phyloP scores from a whole-genome alignment of 37 sponge, comb jelly and placozoan species.

The Axinella damicornis region DNA sequence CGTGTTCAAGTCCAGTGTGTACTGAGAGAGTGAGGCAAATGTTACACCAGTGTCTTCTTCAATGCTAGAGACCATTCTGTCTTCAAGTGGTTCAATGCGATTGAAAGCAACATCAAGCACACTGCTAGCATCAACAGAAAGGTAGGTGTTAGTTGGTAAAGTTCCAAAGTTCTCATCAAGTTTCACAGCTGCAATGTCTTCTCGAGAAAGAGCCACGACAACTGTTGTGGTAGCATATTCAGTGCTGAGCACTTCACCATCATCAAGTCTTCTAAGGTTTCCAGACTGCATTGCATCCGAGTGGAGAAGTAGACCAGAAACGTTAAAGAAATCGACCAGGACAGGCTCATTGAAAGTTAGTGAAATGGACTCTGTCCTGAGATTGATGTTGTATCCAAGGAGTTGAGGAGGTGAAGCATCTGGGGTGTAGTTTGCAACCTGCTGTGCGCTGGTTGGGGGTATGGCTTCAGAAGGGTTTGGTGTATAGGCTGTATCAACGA shows the following conservation, averaged over 20 bases:
- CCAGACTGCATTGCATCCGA: conserved; percentile 47
- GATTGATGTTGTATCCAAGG: conserved; percentile 57
- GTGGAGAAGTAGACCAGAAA: conserved; percentile 61
- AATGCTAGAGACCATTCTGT: conserved; percentile 4
- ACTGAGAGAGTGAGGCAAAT: conserved; percentile 50
- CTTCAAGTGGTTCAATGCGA: conserved; percentile 19
- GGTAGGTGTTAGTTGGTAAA: conserved; percentile 62
- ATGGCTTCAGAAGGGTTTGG: conserved; percentile 66
- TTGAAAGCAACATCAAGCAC: conserved; percentile 61
- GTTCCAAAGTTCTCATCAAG: conserved; percentile 75
- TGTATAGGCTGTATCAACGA: conserved; percentile 71
- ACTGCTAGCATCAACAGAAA: conserved; percentile 56
- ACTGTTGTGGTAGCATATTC: conserved; percentile 39
- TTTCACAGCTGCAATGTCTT: conserved; percentile 80
- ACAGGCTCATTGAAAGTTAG: conserved; percentile 92
- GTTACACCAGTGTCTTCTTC: conserved; percentile 37
- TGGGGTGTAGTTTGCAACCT: conserved; percentile 69
- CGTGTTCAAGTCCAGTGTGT: conserved; percentile 77
- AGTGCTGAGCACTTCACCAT: conserved; percentile 51
- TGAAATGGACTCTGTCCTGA: conserved; percentile 48
- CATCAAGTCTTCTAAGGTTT: conserved; percentile 30
- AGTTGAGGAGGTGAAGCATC: conserved; percentile 76
- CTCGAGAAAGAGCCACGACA: conserved; percentile 45
- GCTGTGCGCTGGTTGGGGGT: conserved; percentile 34
- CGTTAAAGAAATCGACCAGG: conserved; percentile 45